Percentiles rank a stretch among this genome's conserved stretches.
Evolutionary conservation across 2,113 vertebrate genomes (phyloP).

Genomic region (Globicephala melas): DNA sequence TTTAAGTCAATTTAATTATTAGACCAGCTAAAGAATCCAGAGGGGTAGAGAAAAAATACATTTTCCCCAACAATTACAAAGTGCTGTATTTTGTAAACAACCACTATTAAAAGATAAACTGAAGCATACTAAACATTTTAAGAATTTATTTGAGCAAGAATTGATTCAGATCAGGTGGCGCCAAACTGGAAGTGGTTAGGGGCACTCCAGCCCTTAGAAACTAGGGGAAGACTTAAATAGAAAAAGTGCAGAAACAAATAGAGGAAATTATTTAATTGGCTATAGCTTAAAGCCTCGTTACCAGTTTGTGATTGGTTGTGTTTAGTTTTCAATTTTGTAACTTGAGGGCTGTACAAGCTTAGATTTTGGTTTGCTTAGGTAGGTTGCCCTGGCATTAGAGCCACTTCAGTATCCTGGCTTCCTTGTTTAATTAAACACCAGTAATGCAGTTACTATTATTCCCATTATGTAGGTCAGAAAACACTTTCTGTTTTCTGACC

Average conservation of each 20-base stretch:
- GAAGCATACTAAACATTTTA: neutral
- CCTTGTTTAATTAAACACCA: neutral
- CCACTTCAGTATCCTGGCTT: too few species aligned
- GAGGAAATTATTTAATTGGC: neutral
- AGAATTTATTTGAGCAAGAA: neutral
- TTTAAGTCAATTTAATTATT: neutral
- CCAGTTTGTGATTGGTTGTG: neutral
- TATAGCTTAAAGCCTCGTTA: neutral
- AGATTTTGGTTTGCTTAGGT: neutral
- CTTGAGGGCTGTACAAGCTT: neutral
- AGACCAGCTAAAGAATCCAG: neutral
- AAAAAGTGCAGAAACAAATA: neutral
- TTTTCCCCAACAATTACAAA: neutral
- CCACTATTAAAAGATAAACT: neutral
- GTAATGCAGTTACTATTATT: neutral
- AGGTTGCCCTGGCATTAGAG: neutral
- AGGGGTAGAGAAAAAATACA: neutral
- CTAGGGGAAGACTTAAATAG: neutral
- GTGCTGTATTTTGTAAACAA: neutral
- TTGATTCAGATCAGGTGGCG: neutral
- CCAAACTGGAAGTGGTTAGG: neutral
- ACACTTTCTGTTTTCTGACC: neutral
- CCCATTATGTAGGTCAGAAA: neutral
- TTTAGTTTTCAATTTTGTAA: neutral
- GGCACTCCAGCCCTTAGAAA: neutral